Base-by-base conservation (phyloP, 1,140 invertebrate species). In the Drosophila biarmipes region DNA sequence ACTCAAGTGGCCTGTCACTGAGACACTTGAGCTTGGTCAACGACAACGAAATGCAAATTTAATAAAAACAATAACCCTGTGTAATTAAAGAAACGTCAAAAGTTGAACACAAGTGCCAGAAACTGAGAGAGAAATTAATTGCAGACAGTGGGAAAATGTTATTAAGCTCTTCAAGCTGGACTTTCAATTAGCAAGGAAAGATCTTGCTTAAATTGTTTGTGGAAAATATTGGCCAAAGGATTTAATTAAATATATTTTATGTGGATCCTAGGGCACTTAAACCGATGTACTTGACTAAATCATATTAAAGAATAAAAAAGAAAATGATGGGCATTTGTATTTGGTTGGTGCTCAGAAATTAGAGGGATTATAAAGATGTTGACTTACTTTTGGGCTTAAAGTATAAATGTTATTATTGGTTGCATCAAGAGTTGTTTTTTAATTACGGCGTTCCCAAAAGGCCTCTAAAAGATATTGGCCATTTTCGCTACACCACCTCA, bases 41-140 rank as follows among this genome's bases (percentile, higher is more conserved):
- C 56, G 42, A 61, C 34, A 40, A 40, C 37, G 46, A 62, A 73
- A 76, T 43, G 52, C 29, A 75, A 64, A 80, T 71, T 45, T 55
- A 52, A 56, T 54, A 63, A 73, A 68, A 73, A 82, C 56, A 78
- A 74, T 78, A 77, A 59, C 59, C 53, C 45, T 56, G 45, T 52
- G 59, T 66, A 74, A 74, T 74, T 74, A 74, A 74, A 64, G 58
- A 55, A 27, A 56, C 43, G 38, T 74, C 51, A 64, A 56, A 63
- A 37, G 12, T 27, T 43, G 21, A 15, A 2, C 24, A 40, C 24
- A 42, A 49, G 57, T 49, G 62, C 2, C 21, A 21, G 17, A 27
- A 29, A 51, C 21, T 21, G 14, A 17, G 17, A 45, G 24, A 37
- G 37, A 34, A 35, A 31, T 71, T 42, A 17, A 42, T n/a, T 38